Base-by-base conservation (phyloP, 2,113 vertebrate genomes). In the Corythornis vintsioides region DNA sequence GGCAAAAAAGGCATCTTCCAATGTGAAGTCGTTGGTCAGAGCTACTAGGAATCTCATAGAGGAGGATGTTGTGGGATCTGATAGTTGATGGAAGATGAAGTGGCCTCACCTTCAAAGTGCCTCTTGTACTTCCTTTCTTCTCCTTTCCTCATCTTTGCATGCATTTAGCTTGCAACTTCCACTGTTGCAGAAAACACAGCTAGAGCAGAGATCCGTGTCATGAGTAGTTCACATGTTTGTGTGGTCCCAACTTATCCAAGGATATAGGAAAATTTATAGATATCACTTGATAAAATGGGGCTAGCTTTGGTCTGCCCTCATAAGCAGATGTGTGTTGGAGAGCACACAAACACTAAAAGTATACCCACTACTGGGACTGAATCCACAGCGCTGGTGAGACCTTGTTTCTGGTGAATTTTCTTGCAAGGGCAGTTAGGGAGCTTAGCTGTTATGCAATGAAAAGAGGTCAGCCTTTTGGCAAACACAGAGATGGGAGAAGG, bases 401-500 rank as follows among this genome's bases (percentile, higher is more conserved):
- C 4, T 69, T 64, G 18, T 21, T 56, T 71, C 31, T 87, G 29
- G 10, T 78, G 43, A 4, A 17, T 31, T 16, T 25, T 13, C 13
- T 64, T 81, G 16, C 20, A 53, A 79, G 26, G 14, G 29, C 3
- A 1, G 5, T 19, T 15, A 29, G 1, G 28, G 10, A 15, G 18
- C 35, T 70, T n/a, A 47, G 10, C 26, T 67, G 60, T 33, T 56
- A 38, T 79, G 13, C 13, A 10, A 2, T 20, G 31, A 67, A 74
- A 40, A 61, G 15, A 59, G 17, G 28, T 38, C 38, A 74, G 10
- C 9, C 4, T 1, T 88, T 77, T 2, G 1, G 52, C 3, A 78
- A 29, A 66, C 2, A 1, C 0, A 20, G 38, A 55, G 25, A 7
- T 0, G 1, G 40, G 22, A 38, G 16, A 61, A 76, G 15, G 35